Conservation (phyloP, 2,113 vertebrate species). For the Bubo blakistoni region DNA sequence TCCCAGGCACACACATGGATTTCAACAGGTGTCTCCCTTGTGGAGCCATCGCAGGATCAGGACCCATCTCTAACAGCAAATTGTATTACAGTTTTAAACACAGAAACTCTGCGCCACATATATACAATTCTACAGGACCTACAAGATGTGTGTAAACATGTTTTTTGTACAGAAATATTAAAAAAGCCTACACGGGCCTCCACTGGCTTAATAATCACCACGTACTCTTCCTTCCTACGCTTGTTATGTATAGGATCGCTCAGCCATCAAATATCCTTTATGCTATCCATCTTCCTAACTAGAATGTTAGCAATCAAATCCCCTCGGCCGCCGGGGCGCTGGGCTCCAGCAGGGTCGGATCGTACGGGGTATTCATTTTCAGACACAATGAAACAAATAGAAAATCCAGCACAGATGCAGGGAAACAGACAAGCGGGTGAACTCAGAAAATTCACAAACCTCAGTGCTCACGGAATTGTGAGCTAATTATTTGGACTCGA, state of each 20-base stretch:
- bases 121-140: not conserved
- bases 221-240: not conserved
- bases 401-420: conserved; percentile 8
- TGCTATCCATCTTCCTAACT: not conserved
- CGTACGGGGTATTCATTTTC: not conserved
- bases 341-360: not conserved
- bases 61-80: not conserved
- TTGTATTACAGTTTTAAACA: not conserved
- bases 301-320: not conserved
- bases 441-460: conserved; percentile 1
- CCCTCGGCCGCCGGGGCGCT: not conserved
- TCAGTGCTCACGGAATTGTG: not conserved
- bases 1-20: not conserved
- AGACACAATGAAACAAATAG: conserved; percentile 9
- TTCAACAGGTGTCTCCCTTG: conserved; percentile 20
- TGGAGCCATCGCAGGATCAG: not conserved
- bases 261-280: conserved; percentile 34
- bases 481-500: conserved; percentile 9
- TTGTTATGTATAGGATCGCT: not conserved
- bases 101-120: not conserved
- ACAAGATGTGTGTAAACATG: not conserved
- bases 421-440: not conserved
- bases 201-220: not conserved
- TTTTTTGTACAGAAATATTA: not conserved
- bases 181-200: not conserved